Percentiles rank a stretch among this genome's conserved stretches.
These are phyloP conservation scores for Dasysyrphus albostriatus DNA, from an alignment of 2,888 invertebrate species.

Conservation along the genomic window DNA sequence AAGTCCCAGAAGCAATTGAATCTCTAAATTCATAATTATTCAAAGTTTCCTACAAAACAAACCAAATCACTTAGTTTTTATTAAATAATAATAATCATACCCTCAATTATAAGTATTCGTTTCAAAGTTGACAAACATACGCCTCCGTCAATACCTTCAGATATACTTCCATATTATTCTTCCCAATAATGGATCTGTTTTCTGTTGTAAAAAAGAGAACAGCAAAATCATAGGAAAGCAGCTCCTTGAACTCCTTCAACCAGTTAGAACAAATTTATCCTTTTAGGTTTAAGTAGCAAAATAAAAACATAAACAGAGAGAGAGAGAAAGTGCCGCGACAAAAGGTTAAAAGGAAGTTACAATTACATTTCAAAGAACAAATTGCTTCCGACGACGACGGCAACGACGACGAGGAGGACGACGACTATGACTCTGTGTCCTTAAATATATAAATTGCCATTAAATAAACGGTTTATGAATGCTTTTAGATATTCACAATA, in stretches of 20 bases:
- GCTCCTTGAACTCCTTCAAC: slow-evolving; percentile 52
- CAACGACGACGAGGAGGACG: slow-evolving; percentile 20
- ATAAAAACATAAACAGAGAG: slow-evolving; percentile 29
- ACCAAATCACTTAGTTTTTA: too few relatives aligned
- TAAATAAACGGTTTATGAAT: slow-evolving; percentile 74
- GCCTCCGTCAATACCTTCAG: neutral
- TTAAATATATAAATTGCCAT: slow-evolving; percentile 68
- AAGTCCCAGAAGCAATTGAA: too few relatives aligned
- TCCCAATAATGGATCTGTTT: neutral
- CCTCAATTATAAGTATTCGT: neutral
- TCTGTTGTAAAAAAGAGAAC: neutral
- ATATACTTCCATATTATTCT: neutral
- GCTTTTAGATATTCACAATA: slow-evolving; percentile 71
- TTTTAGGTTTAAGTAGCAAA: slow-evolving; percentile 20
- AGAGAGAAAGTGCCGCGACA: slow-evolving; percentile 18
- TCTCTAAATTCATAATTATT: too few relatives aligned
- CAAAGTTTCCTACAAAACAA: too few relatives aligned
- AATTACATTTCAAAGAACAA: slow-evolving; percentile 73
- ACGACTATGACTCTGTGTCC: slow-evolving; percentile 15
- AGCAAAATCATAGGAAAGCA: neutral
- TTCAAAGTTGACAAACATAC: neutral
- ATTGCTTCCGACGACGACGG: slow-evolving; percentile 65
- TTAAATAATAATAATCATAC: neutral
- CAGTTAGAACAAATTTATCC: slow-evolving; percentile 31
- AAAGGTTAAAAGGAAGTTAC: slow-evolving; percentile 71